A percentile compares a stretch with the other conserved stretches of the same genome.
Conservation (phyloP, 2,113 vertebrate species). For the Hippocampus barbouri region DNA sequence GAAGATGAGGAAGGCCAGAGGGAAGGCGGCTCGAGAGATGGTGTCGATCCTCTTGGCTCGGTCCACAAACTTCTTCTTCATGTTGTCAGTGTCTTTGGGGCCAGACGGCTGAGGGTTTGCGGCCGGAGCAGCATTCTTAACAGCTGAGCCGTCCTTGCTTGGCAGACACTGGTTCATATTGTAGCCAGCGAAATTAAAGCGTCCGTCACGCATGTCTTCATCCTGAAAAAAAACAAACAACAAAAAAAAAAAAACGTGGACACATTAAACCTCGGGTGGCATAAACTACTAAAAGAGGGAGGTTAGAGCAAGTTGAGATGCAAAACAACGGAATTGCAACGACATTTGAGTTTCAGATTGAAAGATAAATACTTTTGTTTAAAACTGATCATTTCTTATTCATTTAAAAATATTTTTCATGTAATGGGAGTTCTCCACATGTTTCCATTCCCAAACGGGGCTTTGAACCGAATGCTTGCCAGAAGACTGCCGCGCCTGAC, state of each 20-base stretch:
- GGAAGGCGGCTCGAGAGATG: slow-evolving; percentile 93
- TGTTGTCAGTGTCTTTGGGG: slow-evolving; percentile 84
- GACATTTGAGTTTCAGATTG: too few relatives aligned
- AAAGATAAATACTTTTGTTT: too few relatives aligned
- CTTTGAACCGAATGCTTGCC: too few relatives aligned
- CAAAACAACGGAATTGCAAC: too few relatives aligned
- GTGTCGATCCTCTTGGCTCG: slow-evolving; percentile 98
- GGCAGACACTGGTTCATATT: slow-evolving; percentile 89
- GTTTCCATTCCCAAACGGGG: too few relatives aligned
- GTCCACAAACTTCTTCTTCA: slow-evolving; percentile 97
- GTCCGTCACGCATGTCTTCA: slow-evolving; percentile 87
- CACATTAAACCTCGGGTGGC: neutral
- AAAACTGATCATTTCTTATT: too few relatives aligned
- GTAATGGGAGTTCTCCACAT: too few relatives aligned
- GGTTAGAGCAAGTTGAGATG: neutral
- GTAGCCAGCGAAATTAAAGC: slow-evolving; percentile 92
- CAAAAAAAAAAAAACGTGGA: neutral
- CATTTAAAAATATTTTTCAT: too few relatives aligned
- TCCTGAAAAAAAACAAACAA: slow-evolving; percentile 70
- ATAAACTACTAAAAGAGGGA: neutral
- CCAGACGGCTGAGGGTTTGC: slow-evolving; percentile 68
- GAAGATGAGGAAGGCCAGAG: slow-evolving; percentile 96
- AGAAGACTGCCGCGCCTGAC: too few relatives aligned
- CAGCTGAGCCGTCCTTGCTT: slow-evolving; percentile 83
- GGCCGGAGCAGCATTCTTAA: slow-evolving; percentile 78